Conservation (phyloP, 2,113 vertebrate genomes). For the Mastomys coucha region DNA sequence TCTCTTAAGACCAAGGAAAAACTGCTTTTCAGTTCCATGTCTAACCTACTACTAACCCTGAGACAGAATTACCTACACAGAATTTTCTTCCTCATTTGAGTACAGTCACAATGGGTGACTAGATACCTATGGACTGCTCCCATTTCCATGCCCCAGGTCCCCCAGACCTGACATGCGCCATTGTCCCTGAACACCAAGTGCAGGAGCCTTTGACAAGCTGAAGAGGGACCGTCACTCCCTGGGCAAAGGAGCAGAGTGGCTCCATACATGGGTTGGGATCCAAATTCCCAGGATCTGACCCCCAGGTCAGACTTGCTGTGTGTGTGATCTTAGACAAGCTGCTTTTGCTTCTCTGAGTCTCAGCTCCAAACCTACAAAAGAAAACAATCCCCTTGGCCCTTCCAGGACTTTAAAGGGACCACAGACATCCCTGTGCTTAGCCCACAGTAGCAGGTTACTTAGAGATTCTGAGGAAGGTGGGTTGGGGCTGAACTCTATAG, state of each 20-base stretch:
- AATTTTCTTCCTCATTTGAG: not conserved
- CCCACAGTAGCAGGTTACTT: fast-evolving
- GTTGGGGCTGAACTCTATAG: not conserved
- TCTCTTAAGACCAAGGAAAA: conserved; percentile 65
- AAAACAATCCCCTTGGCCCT: fast-evolving
- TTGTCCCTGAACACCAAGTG: not conserved
- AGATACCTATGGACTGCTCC: not conserved
- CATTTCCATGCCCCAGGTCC: not conserved
- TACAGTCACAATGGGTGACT: not conserved
- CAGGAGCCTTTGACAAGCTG: fast-evolving
- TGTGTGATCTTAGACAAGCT: not conserved
- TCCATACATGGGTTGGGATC: fast-evolving
- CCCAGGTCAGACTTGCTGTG: not conserved
- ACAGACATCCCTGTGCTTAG: fast-evolving
- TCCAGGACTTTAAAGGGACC: fast-evolving
- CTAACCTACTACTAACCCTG: conserved; percentile 60
- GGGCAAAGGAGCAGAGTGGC: fast-evolving
- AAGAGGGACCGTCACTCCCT: not conserved
- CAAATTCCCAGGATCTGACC: not conserved
- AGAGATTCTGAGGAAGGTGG: not conserved
- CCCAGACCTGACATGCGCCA: too few relatives aligned
- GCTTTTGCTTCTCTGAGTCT: not conserved
- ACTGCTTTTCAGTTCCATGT: conserved; percentile 48
- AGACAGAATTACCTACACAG: conserved; percentile 7
- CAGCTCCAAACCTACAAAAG: not conserved